Evolutionary conservation across 2,888 invertebrate genomes (phyloP).

Genomic region (Megastigmus dorsalis): DNA sequence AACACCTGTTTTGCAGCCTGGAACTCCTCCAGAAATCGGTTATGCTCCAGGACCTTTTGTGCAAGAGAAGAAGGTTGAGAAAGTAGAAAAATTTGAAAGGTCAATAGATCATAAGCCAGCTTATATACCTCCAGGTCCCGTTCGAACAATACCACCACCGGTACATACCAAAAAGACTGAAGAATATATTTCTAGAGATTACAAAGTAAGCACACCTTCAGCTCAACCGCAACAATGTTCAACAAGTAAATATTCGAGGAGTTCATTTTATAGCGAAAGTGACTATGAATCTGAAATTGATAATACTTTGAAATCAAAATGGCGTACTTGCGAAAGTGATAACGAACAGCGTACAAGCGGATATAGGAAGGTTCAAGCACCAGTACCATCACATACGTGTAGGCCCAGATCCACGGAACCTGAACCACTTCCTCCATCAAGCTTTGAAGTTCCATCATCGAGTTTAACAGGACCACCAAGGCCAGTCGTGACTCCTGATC

Average conservation of each 20-base stretch:
- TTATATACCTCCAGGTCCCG: conserved; percentile 76
- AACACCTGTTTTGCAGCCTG: conserved; percentile 77
- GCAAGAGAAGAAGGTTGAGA: conserved; percentile 76
- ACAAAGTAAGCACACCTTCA: conserved; percentile 70
- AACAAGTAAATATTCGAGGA: conserved; percentile 76
- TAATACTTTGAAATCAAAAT: conserved; percentile 74
- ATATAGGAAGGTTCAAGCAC: conserved; percentile 77
- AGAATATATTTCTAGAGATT: conserved; percentile 67
- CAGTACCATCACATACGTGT: conserved; percentile 70
- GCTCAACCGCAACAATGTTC: conserved; percentile 76
- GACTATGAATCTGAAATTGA: conserved; percentile 83
- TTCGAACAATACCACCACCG: conserved; percentile 77
- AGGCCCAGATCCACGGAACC: conserved; percentile 78
- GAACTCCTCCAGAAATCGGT: conserved; percentile 80
- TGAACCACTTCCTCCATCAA: conserved; percentile 77
- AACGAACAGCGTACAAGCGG: conserved; percentile 73
- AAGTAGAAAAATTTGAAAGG: conserved; percentile 77
- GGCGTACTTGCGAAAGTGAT: conserved; percentile 81
- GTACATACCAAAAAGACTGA: conserved; percentile 61
- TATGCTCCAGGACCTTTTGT: conserved; percentile 77
- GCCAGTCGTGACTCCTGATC: conserved; percentile 60
- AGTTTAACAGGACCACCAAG: conserved; percentile 64
- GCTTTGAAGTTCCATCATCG: conserved; percentile 76
- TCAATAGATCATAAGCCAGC: conserved; percentile 76
- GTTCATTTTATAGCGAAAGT: conserved; percentile 77